phyloP scores from a whole-genome alignment of 2,113 vertebrate genomes.

The Prochilodus magdalenae region DNA sequence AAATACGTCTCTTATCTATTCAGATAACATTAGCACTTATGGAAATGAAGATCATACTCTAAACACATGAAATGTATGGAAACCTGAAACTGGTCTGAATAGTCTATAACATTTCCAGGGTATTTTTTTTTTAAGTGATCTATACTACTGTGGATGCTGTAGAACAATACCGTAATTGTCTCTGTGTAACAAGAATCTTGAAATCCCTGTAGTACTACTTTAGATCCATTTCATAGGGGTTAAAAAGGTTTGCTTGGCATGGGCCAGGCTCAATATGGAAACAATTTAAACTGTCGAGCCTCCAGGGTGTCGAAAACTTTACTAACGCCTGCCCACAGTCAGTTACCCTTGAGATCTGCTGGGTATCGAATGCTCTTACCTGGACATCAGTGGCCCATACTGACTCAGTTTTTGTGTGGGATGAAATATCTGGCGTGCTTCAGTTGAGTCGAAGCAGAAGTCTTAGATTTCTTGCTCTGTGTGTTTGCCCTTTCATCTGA shows the following conservation, averaged over 20 bases:
- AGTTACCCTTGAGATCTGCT: slow-evolving; percentile 16
- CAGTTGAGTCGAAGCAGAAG: slow-evolving; percentile 33
- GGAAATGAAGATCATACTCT: too few species aligned
- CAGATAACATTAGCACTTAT: too few species aligned
- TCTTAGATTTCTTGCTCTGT: neutral
- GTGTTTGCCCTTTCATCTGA: slow-evolving; percentile 52
- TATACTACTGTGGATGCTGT: too few species aligned
- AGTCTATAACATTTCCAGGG: too few species aligned
- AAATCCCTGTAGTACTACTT: too few species aligned
- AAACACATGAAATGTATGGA: too few species aligned
- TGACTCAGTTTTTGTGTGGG: slow-evolving; percentile 42
- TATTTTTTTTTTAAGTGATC: too few species aligned
- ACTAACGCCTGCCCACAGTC: neutral
- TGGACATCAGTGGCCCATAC: slow-evolving; percentile 8
- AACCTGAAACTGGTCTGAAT: too few species aligned
- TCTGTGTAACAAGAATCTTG: too few species aligned
- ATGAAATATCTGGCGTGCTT: slow-evolving; percentile 36
- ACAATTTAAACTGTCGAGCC: slow-evolving; percentile 35
- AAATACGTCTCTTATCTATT: too few species aligned
- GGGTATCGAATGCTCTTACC: slow-evolving; percentile 15
- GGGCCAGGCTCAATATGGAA: slow-evolving; percentile 17
- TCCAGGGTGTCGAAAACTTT: slow-evolving; percentile 12
- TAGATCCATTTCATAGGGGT: neutral
- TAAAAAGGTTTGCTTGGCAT: slow-evolving; percentile 23
- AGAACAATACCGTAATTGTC: too few species aligned